These are phyloP conservation scores for Chaetodon trifascialis DNA, from an alignment of 2,113 vertebrate species.

Conservation along the genomic window DNA sequence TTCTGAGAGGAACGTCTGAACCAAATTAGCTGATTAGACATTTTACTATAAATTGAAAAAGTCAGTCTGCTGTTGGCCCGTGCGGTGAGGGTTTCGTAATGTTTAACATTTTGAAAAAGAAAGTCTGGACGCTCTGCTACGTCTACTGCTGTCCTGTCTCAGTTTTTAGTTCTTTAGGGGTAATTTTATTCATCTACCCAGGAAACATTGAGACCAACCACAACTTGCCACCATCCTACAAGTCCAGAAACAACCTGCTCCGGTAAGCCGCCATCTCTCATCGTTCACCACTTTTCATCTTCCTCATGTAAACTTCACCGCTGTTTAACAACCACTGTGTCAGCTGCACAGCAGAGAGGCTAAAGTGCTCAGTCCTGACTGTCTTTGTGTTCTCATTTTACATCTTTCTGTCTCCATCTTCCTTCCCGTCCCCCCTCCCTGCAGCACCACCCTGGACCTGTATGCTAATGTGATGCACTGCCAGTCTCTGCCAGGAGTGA, in stretches of 20 bases:
- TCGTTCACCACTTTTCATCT: background rate
- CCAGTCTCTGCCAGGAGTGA: slow-evolving; percentile 87
- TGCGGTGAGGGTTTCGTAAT: too few relatives aligned
- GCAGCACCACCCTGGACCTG: slow-evolving; percentile 88
- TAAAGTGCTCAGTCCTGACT: background rate
- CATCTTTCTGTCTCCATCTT: background rate
- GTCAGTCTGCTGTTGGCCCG: too few relatives aligned
- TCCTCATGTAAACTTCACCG: background rate
- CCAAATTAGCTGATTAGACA: too few relatives aligned
- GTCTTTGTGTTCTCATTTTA: background rate
- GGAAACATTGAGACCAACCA: slow-evolving; percentile 92
- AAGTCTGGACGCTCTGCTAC: background rate
- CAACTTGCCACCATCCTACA: slow-evolving; percentile 87
- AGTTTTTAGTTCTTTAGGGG: background rate
- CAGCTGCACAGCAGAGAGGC: background rate
- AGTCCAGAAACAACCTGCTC: slow-evolving; percentile 88
- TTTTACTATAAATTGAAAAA: too few relatives aligned
- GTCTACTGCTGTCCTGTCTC: background rate
- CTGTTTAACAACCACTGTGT: background rate
- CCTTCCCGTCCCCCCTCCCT: background rate
- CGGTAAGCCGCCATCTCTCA: slow-evolving; percentile 77
- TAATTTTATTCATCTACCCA: slow-evolving; percentile 53
- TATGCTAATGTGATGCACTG: slow-evolving; percentile 91
- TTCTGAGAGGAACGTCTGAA: too few relatives aligned
- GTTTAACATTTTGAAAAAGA: too few relatives aligned